Evolutionary conservation across 2,888 invertebrate species (phyloP), one percentile per base, ranked within the genome.

Genomic region (Oscheius sp.): DNA sequence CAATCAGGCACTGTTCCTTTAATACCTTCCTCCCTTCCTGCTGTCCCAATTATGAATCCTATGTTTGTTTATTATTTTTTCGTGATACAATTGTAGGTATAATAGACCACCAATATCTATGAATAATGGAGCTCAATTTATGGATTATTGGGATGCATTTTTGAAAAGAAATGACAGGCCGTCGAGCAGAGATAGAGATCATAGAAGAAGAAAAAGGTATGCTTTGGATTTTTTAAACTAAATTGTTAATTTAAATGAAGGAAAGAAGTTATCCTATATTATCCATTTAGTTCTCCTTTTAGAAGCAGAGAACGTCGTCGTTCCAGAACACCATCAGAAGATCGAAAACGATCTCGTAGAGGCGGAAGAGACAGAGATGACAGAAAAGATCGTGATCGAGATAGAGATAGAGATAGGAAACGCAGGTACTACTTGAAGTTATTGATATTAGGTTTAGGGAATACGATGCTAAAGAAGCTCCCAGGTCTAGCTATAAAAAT

Each of bases 71-170:
- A 41, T 41, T 41, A 3, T 3, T 41, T 41, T 41, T 17, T 6
- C 20, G 14, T 41, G n/a, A 41, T 6, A 41, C 20, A 12, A 4
- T 41, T 50, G 26, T 22, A 64, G 64, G 41, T 64, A 47, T 20
- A 67, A 59, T 51, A 41, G 5, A 17, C 57, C 62, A 26, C 67
- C 2, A 22, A 33, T 22, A n/a, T 28, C 3, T 14, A 44, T 56
- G 5, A 36, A 54, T 44, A 41, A 36, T 38, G 65, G 65, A 4
- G 17, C 65, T 2, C 57, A 66, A 24, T 66, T 66, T 20, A 24
- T 66, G 66, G 70, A 71, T 26, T 59, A 56, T 20, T 75, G 75
- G 75, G 67, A 68, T 38, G 62, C 66, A 0, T 71, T 70, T 41
- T 51, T 75, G 28, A 65, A 63, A 6, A 67, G 67, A n/a, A 73